Conservation (phyloP, 2,797 vertebrate species). For the Potorous gilbertii region DNA sequence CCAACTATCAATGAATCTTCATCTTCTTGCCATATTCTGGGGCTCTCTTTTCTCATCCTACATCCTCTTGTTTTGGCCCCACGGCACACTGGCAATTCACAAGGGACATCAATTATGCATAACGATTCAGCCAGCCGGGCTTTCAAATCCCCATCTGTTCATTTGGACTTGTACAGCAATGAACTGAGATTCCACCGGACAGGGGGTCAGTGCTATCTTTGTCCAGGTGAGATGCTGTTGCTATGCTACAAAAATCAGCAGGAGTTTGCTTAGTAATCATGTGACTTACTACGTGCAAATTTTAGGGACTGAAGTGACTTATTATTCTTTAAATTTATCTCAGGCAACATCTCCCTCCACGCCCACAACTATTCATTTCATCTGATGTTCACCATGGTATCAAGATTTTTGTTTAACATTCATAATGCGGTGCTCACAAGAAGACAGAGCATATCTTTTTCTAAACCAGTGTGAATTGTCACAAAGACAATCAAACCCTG, state of each 20-base stretch:
- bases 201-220: neutral
- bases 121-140: neutral
- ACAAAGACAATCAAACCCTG: neutral
- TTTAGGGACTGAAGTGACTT: neutral
- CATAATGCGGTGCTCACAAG: neutral
- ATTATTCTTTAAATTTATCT: neutral
- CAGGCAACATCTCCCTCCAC: neutral
- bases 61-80: neutral
- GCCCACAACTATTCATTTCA: neutral
- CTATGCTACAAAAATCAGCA: neutral
- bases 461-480: neutral
- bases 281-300: neutral
- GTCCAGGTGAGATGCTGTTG: neutral
- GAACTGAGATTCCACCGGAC: neutral
- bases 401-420: constrained; percentile 5
- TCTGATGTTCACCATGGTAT: constrained; percentile 4
- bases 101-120: neutral
- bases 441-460: constrained; percentile 19
- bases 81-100: neutral
- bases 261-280: neutral
- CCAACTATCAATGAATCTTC: neutral
- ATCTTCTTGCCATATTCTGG: neutral
- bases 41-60: neutral
- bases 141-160: neutral
- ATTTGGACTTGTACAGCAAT: neutral